A percentile compares a stretch with the other conserved stretches of the same genome.
Evolutionary conservation across 2,113 vertebrate species (phyloP).

Genomic region (Merops nubicus): DNA sequence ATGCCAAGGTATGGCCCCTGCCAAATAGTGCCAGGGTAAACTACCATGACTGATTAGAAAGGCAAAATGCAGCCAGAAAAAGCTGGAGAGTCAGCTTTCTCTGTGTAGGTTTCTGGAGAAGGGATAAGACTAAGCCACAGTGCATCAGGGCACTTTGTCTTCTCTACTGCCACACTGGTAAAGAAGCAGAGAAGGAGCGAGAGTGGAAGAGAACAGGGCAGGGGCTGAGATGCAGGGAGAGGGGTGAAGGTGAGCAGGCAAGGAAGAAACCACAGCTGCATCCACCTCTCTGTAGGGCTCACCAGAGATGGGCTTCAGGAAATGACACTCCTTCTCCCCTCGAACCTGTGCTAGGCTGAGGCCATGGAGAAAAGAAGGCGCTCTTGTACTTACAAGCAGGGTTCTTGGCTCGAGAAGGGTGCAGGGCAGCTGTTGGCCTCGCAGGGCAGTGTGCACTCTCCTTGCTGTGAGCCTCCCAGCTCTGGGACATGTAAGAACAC

Average conservation of each 20-base stretch:
- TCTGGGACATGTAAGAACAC: neutral
- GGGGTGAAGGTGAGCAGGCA: neutral
- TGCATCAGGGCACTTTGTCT: neutral
- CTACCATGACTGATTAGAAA: slow-evolving; percentile 53
- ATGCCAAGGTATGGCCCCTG: slow-evolving; percentile 38
- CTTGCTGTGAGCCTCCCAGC: neutral
- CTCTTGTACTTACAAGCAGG: neutral
- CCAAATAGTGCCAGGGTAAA: slow-evolving; percentile 63
- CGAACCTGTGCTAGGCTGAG: neutral
- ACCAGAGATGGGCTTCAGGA: neutral
- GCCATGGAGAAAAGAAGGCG: neutral
- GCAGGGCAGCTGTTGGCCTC: neutral
- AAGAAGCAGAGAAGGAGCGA: neutral
- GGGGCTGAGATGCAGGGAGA: neutral
- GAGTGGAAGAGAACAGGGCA: neutral
- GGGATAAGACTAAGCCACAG: neutral
- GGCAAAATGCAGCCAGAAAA: slow-evolving; percentile 44
- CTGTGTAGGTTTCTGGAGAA: neutral
- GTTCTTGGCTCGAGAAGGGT: neutral
- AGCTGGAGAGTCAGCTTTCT: neutral
- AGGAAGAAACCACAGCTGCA: neutral
- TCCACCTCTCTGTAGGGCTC: neutral
- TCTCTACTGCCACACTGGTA: neutral
- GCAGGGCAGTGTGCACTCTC: neutral
- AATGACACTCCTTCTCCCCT: neutral